Conservation (phyloP, 2,888 invertebrate species). For the Entomobrya multifasciata region DNA sequence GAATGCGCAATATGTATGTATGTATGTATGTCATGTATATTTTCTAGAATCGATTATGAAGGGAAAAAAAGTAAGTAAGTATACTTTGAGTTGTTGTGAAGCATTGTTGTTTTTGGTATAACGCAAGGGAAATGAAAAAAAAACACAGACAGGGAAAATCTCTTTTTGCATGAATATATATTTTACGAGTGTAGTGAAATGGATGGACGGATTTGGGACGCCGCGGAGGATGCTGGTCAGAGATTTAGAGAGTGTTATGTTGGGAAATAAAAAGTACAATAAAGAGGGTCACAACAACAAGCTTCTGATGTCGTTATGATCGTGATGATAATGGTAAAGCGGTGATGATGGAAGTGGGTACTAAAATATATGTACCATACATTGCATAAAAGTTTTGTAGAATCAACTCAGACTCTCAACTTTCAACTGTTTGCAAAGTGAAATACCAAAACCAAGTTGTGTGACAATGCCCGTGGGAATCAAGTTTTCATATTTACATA, state of each 20-base stretch:
- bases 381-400: too few relatives aligned
- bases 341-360: neutral
- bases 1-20: too few relatives aligned
- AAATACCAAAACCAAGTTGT: neutral
- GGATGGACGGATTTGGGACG: conserved; percentile 36
- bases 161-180: conserved; percentile 22
- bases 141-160: conserved; percentile 24
- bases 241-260: conserved; percentile 1
- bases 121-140: conserved; percentile 19
- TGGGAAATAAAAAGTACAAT: too few relatives aligned
- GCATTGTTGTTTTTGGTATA: conserved; percentile 12
- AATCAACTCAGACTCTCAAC: neutral
- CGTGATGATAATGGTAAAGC: conserved; percentile 5
- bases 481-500: conserved; percentile 5
- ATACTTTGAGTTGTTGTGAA: too few relatives aligned
- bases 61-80: too few relatives aligned
- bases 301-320: conserved; percentile 1
- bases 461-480: conserved; percentile 4
- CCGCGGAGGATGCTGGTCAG: conserved; percentile 32
- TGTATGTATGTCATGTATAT: too few relatives aligned
- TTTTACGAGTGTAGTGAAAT: neutral
- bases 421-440: neutral
- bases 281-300: too few relatives aligned
- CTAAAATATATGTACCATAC: too few relatives aligned
- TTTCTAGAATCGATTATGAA: too few relatives aligned